Base-by-base conservation (phyloP, 1,140 invertebrate genomes). In the Drosophila sturtevanti region DNA sequence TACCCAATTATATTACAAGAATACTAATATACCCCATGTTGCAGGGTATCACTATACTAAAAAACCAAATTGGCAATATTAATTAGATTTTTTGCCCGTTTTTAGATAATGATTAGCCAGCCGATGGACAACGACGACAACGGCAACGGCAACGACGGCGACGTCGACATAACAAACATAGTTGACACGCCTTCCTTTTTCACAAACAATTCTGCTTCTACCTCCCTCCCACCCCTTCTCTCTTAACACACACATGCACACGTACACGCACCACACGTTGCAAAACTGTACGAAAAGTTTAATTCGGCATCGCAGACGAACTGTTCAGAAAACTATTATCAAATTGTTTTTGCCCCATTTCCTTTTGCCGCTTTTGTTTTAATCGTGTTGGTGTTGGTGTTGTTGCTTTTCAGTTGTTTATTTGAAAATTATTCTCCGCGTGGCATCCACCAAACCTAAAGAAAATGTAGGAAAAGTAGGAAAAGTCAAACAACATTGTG, bases 41-140 rank as follows among this genome's bases (percentile, higher is more conserved):
- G 1, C 11, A 21, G 16, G 41, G 41, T 48, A 48, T 48, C 9
- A 48, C 41, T 48, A 48, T 18, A 21, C 41, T 69, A 70, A 61
- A 61, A 70, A 77, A 66, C 75, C 79, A 70, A 75, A 82, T 87
- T 87, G 84, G 78, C 82, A 72, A 76, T 79, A 87, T 86, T 86
- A 82, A 86, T 86, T 87, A 82, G 82, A 82, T 89, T 87, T 81
- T 77, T 73, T 89, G 84, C 31, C 75, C 84, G 64, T 82, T 89
- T 79, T 79, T 56, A 66, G 79, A 76, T 74, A 72, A 68, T 87
- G 84, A 87, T 87, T 89, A 79, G 79, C 48, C 56, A 21, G 37
- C 35, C 37, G 51, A 54, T 37, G 16, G 56, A 37, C 55, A 44
- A 24, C 52, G 58, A 31, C 38, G 34, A 37, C 35, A 12, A 38